phyloP scores from a whole-genome alignment of 1,140 invertebrate genomes.

The Halictus rubicundus region DNA sequence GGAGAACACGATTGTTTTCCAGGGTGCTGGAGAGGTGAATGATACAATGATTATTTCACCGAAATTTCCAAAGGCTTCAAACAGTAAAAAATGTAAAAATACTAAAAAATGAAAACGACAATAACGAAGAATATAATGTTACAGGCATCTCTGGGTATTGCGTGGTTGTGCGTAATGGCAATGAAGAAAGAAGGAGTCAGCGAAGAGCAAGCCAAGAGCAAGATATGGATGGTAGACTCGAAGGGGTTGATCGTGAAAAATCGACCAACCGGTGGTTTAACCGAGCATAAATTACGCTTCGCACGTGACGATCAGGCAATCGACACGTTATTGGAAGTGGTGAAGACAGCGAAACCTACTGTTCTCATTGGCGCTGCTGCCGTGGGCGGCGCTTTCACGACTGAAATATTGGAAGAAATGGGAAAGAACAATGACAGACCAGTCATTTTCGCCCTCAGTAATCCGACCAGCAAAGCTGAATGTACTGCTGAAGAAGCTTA shows the following conservation, averaged over 20 bases:
- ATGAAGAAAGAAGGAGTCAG: conserved; percentile 90
- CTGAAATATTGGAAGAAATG: conserved; percentile 92
- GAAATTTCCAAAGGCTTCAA: too few relatives aligned
- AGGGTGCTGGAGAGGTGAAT: conserved; percentile 92
- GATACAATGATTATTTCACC: too few relatives aligned
- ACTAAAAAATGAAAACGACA: not conserved
- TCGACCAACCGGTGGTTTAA: conserved; percentile 87
- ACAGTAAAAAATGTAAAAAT: too few relatives aligned
- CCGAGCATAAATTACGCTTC: conserved; percentile 89
- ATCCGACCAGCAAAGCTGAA: conserved; percentile 97
- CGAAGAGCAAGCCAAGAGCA: conserved; percentile 85
- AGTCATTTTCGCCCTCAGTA: conserved; percentile 97
- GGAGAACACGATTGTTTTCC: conserved; percentile 93
- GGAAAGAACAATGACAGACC: conserved; percentile 87
- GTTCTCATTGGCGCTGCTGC: conserved; percentile 94
- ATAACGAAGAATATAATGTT: conserved; percentile 3
- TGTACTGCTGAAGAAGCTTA: conserved; percentile 98
- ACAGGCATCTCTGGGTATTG: conserved; percentile 92
- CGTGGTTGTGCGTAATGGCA: conserved; percentile 91
- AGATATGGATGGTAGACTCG: conserved; percentile 88
- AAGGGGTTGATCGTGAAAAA: conserved; percentile 90
- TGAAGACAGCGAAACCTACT: conserved; percentile 89
- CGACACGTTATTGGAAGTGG: conserved; percentile 87
- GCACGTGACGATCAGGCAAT: conserved; percentile 87
- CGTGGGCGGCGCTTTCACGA: conserved; percentile 91